phyloP scores from a whole-genome alignment of 2,797 vertebrate species.

The Sciurus vulgaris region DNA sequence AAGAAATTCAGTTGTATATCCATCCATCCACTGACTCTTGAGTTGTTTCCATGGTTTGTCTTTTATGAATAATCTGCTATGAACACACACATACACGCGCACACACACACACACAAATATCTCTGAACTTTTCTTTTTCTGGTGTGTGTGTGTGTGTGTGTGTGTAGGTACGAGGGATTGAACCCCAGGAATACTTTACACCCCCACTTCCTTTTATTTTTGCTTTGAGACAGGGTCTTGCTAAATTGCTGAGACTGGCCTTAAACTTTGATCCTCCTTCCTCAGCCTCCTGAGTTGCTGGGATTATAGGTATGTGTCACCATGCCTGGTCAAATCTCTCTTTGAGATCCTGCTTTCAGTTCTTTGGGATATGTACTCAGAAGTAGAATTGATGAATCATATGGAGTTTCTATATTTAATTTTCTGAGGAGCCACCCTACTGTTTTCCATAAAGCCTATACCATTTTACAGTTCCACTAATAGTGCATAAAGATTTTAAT shows the following conservation, averaged over 20 bases:
- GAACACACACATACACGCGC: not conserved
- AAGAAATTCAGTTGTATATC: not conserved
- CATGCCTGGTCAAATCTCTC: not conserved
- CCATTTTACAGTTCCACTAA: not conserved
- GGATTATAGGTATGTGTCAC: too few species aligned
- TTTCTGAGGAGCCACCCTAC: not conserved
- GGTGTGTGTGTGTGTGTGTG: too few species aligned
- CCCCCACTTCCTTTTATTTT: too few species aligned
- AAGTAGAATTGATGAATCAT: not conserved
- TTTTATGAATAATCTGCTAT: not conserved
- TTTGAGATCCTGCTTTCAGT: not conserved
- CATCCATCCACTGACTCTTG: not conserved
- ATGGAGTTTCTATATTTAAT: not conserved
- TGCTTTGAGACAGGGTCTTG: too few species aligned
- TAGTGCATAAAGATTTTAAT: too few species aligned
- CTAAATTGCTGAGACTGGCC: too few species aligned
- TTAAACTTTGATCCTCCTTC: too few species aligned
- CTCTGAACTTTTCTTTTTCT: too few species aligned
- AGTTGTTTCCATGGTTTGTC: not conserved
- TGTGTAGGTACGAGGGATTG: not conserved
- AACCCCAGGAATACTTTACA: too few species aligned
- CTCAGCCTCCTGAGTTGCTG: too few species aligned
- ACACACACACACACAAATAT: too few species aligned
- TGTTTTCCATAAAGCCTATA: not conserved
- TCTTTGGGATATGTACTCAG: not conserved